Base-by-base conservation (phyloP, 2,888 invertebrate species). In the Caenorhabditis panamensis region DNA sequence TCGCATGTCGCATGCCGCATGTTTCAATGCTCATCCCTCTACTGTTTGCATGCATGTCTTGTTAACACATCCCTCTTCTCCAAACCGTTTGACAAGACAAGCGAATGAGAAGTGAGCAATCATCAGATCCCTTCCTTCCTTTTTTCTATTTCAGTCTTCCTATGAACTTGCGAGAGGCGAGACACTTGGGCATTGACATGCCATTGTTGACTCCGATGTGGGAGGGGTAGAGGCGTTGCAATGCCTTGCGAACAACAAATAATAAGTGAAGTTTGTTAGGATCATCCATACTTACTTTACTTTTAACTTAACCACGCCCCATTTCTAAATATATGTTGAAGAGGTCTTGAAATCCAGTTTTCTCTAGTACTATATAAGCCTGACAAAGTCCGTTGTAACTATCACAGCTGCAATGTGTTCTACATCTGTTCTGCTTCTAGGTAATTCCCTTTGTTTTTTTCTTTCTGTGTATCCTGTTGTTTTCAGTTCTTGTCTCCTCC, bases 231-330 rank as follows among this genome's bases (percentile, higher is more conserved):
- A 47, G 41, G 41, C 31, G 31, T 31, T 31, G 31, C n/a, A 36
- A 36, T 53, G 64, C 63, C 31, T 64, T 63, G 69, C 69, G 68
- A 77, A 78, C 69, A 78, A 78, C 77, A 78, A 78, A 78, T 68
- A 78, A 69, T 71, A 67, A 64, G 77, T 64, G 63, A 77, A 69
- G 69, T 77, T 77, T 77, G 77, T 77, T 62, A 69, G 69, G 77
- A 77, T 77, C 68, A 77, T 68, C 77, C 53, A 63, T 69, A 59
- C 77, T 77, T 77, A 77, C 68, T 51, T 77, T 77, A 77, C 68
- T 51, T 68, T 68, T 58, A 56, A 36, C 68, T 68, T 76, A 58
- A 37, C 53, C 63, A 58, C 66, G 59, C 75, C 75, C 31, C n/a
- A 59, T 75, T 75, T 75, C 75, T 75, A 75, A 75, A 75, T 75